These are phyloP conservation scores for Engystomops pustulosus DNA, from an alignment of 2,113 vertebrate species.

Conservation along the genomic window DNA sequence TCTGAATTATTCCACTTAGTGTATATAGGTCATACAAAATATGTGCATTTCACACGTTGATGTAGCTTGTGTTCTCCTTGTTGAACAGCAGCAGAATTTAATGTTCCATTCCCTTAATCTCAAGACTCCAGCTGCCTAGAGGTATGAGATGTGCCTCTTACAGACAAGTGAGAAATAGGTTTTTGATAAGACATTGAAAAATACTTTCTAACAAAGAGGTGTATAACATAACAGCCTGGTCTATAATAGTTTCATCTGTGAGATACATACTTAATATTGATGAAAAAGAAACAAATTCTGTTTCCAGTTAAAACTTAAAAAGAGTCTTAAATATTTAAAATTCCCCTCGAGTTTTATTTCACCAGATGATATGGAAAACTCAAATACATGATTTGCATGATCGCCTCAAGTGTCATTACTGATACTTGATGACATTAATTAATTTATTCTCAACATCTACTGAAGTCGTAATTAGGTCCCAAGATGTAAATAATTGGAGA, in stretches of 20 bases:
- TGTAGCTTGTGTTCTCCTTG: background rate
- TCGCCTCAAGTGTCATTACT: constrained; percentile 49
- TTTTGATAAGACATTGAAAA: constrained; percentile 33
- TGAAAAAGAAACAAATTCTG: constrained; percentile 54
- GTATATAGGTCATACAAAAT: background rate
- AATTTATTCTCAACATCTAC: constrained; percentile 48
- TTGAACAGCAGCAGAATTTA: background rate
- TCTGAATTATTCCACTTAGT: too few relatives aligned
- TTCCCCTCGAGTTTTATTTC: constrained; percentile 18
- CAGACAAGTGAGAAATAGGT: constrained; percentile 20
- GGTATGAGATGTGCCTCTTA: background rate
- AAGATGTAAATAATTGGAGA: constrained; percentile 56
- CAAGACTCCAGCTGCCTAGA: background rate
- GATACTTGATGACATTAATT: constrained; percentile 50
- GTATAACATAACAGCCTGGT: constrained; percentile 19
- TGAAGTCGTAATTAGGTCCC: constrained; percentile 54
- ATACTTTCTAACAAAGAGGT: constrained; percentile 17
- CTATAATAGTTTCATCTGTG: constrained; percentile 34
- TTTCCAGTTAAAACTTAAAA: constrained; percentile 52
- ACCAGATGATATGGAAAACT: constrained; percentile 29
- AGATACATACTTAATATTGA: constrained; percentile 48
- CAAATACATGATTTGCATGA: constrained; percentile 42
- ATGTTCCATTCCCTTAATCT: constrained; percentile 1
- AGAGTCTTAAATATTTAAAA: constrained; percentile 44
- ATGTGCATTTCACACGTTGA: background rate